Evolutionary conservation across 2,797 vertebrate genomes (phyloP).

Genomic region (Neosilurus mollespiculum): DNA sequence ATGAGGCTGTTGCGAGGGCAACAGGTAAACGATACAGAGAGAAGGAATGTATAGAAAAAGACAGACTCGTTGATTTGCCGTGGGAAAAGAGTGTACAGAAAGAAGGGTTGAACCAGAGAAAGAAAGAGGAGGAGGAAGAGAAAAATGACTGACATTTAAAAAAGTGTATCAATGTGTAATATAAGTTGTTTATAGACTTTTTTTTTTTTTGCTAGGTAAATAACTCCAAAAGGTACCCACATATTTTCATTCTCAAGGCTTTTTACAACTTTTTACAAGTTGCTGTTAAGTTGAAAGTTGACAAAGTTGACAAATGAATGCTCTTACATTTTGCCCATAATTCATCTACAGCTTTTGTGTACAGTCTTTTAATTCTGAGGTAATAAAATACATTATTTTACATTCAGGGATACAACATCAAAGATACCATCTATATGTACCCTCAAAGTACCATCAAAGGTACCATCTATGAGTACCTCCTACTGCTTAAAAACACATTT

Average conservation of each 20-base stretch:
- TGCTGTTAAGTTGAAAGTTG: not conserved
- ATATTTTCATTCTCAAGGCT: not conserved
- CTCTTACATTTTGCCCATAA: not conserved
- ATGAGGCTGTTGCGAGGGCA: conserved; percentile 54
- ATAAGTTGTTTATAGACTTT: conserved; percentile 19
- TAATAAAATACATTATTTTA: too few relatives aligned
- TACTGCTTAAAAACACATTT: too few relatives aligned
- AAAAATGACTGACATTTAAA: conserved; percentile 47
- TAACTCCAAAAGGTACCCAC: not conserved
- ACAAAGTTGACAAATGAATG: not conserved
- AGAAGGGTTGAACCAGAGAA: conserved; percentile 7
- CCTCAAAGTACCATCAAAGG: too few relatives aligned
- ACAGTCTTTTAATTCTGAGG: not conserved
- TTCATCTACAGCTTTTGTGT: not conserved
- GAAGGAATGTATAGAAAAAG: conserved; percentile 35
- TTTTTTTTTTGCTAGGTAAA: not conserved
- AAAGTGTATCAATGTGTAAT: conserved; percentile 34
- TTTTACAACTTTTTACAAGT: not conserved
- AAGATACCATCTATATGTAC: too few relatives aligned
- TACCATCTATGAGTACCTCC: too few relatives aligned
- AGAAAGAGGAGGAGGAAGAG: conserved; percentile 19
- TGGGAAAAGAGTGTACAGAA: conserved; percentile 21
- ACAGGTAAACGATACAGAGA: conserved; percentile 49
- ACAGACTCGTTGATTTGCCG: conserved; percentile 31
- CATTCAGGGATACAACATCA: too few relatives aligned